phyloP scores from a whole-genome alignment of 2,113 vertebrate species.

The Neolamprologus hecqui region DNA sequence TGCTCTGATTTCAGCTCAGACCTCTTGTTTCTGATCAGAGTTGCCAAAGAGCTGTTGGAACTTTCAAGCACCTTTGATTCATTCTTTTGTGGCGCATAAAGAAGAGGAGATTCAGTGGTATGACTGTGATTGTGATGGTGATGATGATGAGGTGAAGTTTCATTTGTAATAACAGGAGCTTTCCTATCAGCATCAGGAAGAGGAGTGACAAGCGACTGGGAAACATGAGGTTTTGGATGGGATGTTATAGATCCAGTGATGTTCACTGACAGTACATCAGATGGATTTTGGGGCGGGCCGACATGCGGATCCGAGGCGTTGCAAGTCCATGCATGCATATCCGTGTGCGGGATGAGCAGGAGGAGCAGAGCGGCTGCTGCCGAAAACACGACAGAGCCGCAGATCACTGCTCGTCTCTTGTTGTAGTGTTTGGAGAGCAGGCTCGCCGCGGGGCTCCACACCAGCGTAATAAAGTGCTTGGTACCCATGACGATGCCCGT shows the following conservation, averaged over 20 bases:
- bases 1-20: not conserved
- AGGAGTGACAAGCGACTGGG: not conserved
- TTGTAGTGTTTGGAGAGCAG: slow-evolving; percentile 67
- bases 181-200: not conserved
- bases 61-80: not conserved
- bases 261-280: not conserved
- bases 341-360: slow-evolving; percentile 64
- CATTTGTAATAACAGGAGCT: not conserved
- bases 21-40: not conserved
- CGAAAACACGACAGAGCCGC: slow-evolving; percentile 67
- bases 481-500: slow-evolving; percentile 77
- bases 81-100: not conserved
- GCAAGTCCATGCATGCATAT: slow-evolving; percentile 30
- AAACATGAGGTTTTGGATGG: not conserved
- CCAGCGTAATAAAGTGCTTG: slow-evolving; percentile 65
- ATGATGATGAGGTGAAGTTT: not conserved
- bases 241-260: not conserved
- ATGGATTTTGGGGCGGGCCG: not conserved
- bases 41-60: not conserved
- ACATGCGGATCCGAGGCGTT: slow-evolving; percentile 22
- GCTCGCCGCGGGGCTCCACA: slow-evolving; percentile 72
- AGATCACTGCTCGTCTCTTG: slow-evolving; percentile 70
- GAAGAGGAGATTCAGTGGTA: not conserved
- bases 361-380: slow-evolving; percentile 64
- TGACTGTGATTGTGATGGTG: not conserved